Conservation (phyloP, 2,797 vertebrate species). For the Trachops cirrhosus region DNA sequence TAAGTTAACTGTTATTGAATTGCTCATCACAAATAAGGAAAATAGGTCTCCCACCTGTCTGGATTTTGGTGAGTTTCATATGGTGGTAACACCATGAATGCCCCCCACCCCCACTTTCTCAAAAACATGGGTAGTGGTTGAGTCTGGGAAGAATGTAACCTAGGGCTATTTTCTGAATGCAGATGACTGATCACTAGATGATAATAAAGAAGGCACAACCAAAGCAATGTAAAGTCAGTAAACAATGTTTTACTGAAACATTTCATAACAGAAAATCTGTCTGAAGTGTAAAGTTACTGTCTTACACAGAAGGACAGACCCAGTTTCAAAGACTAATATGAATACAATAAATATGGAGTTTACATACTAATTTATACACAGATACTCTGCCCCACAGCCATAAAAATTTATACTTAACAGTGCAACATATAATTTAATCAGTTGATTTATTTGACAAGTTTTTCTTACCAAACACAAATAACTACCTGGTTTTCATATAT, state of each 20-base stretch:
- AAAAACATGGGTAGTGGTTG: neutral
- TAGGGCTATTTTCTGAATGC: neutral
- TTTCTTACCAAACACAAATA: slow-evolving; percentile 92
- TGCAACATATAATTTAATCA: slow-evolving; percentile 94
- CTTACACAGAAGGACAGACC: slow-evolving; percentile 92
- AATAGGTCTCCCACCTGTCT: neutral
- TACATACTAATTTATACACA: slow-evolving; percentile 99
- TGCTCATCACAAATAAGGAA: neutral
- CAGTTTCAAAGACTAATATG: slow-evolving; percentile 95
- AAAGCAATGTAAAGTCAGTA: slow-evolving; percentile 89
- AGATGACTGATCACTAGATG: neutral
- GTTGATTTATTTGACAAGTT: slow-evolving; percentile 91
- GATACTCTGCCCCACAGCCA: slow-evolving; percentile 94
- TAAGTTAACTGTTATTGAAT: neutral
- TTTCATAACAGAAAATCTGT: slow-evolving; percentile 92
- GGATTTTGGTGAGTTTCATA: neutral
- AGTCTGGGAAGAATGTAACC: neutral
- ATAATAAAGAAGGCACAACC: slow-evolving; percentile 78
- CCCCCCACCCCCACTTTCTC: neutral
- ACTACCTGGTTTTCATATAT: slow-evolving; percentile 91
- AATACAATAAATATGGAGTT: slow-evolving; percentile 99
- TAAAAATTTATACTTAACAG: slow-evolving; percentile 98
- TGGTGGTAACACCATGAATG: neutral
- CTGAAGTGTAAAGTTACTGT: slow-evolving; percentile 96
- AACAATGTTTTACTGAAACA: slow-evolving; percentile 99